A percentile compares a stretch with the other conserved stretches of the same genome.
Conservation (phyloP, 2,888 invertebrate species). For the Drosophila quasianomalipes region DNA sequence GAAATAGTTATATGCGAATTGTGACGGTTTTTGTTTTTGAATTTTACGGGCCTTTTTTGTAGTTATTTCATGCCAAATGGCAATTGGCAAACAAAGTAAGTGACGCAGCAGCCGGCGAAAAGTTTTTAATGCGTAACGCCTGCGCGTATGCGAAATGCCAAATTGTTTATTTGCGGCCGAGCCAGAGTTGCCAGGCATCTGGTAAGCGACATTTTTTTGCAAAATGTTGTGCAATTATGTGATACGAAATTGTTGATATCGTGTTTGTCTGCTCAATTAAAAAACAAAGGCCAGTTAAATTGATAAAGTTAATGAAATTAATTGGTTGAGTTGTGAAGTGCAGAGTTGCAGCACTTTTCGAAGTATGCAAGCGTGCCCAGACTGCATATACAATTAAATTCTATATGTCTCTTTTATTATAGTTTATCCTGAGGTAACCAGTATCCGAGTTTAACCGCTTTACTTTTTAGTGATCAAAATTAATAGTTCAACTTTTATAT, state of each 20-base stretch:
- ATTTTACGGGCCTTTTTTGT: conserved; percentile 3
- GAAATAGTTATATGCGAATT: conserved; percentile 38
- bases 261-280: conserved; percentile 21
- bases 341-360: conserved; percentile 1
- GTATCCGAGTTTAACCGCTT: not conserved
- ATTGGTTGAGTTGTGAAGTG: conserved; percentile 28
- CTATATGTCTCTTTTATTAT: not conserved
- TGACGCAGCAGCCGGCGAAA: conserved; percentile 43
- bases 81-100: conserved; percentile 50
- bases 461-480: not conserved
- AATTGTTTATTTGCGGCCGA: conserved; percentile 35
- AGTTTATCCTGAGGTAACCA: conserved; percentile 1
- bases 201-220: conserved; percentile 41
- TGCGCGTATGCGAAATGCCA: conserved; percentile 47
- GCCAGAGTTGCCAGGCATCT: conserved; percentile 49
- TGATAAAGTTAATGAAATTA: not conserved
- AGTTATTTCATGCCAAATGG: conserved; percentile 36
- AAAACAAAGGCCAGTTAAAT: not conserved
- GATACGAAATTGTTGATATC: conserved; percentile 14
- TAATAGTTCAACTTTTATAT: not conserved
- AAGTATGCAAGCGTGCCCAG: not conserved
- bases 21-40: conserved; percentile 17
- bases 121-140: conserved; percentile 59
- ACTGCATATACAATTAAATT: not conserved
- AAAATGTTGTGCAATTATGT: conserved; percentile 39